Evolutionary conservation across 2,113 vertebrate genomes (phyloP).

Genomic region (Nesoenas mayeri): DNA sequence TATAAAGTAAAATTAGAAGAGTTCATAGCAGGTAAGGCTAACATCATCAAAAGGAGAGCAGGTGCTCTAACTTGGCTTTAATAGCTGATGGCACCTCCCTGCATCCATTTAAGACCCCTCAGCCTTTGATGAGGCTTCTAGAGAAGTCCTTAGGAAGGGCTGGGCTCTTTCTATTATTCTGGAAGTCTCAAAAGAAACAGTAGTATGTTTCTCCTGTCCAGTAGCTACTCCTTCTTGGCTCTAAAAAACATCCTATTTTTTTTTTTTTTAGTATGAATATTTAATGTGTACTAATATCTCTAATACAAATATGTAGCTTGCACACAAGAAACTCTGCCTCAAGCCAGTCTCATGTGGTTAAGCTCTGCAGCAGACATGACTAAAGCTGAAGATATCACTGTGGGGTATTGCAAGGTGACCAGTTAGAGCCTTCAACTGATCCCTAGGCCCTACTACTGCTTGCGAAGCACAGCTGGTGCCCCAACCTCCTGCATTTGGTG

Average conservation of each 20-base stretch:
- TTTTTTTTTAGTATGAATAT: fast-evolving
- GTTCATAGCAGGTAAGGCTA: fast-evolving
- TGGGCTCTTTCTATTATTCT: fast-evolving
- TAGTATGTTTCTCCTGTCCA: fast-evolving
- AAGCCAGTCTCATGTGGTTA: fast-evolving
- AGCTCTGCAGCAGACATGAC: fast-evolving
- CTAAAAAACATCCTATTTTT: fast-evolving
- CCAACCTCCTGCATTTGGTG: neutral
- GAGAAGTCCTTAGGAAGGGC: neutral
- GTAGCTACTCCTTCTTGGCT: fast-evolving
- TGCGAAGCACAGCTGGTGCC: neutral
- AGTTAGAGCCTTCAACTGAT: fast-evolving
- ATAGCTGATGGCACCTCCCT: neutral
- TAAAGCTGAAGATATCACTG: fast-evolving
- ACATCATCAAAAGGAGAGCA: fast-evolving
- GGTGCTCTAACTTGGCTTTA: fast-evolving
- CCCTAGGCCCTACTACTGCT: neutral
- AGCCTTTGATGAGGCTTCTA: neutral
- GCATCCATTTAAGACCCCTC: neutral
- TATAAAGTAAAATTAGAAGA: fast-evolving
- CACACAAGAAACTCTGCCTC: fast-evolving
- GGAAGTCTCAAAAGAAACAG: fast-evolving
- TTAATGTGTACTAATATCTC: fast-evolving
- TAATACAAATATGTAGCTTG: fast-evolving
- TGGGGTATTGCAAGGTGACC: fast-evolving